phyloP scores from a whole-genome alignment of 2,113 vertebrate species.

The Dromas ardeola region DNA sequence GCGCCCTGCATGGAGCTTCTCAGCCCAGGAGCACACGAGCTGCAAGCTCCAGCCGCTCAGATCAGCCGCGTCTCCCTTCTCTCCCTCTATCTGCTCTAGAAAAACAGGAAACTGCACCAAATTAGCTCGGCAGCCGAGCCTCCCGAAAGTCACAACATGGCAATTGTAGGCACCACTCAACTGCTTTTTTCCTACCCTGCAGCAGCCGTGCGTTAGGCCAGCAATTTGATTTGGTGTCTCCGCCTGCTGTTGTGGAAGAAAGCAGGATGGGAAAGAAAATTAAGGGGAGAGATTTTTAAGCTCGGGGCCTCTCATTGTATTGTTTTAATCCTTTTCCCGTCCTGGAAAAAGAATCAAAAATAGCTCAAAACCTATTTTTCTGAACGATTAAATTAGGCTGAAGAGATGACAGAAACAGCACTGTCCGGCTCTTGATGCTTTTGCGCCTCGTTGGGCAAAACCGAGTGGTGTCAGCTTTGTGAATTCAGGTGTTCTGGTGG shows the following conservation, averaged over 20 bases:
- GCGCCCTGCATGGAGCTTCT: neutral
- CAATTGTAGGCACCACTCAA: neutral
- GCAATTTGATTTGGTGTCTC: neutral
- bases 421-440: neutral
- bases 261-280: neutral
- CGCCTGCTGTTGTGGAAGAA: neutral
- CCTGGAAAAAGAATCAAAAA: slow-evolving; percentile 24
- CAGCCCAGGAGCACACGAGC: neutral
- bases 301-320: neutral
- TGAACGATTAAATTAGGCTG: slow-evolving; percentile 52
- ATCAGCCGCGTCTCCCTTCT: neutral
- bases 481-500: neutral
- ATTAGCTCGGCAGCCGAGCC: neutral
- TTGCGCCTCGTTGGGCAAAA: neutral
- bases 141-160: neutral
- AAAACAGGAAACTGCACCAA: slow-evolving; percentile 42
- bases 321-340: slow-evolving; percentile 39
- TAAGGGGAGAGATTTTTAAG: slow-evolving; percentile 13
- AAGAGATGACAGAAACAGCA: neutral
- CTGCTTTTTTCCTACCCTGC: neutral
- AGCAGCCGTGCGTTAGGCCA: neutral
- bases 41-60: neutral
- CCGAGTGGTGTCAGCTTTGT: neutral
- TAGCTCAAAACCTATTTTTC: slow-evolving; percentile 35
- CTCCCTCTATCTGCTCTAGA: neutral